phyloP scores from a whole-genome alignment of 2,888 invertebrate species.

The Stegophylla sp. region DNA sequence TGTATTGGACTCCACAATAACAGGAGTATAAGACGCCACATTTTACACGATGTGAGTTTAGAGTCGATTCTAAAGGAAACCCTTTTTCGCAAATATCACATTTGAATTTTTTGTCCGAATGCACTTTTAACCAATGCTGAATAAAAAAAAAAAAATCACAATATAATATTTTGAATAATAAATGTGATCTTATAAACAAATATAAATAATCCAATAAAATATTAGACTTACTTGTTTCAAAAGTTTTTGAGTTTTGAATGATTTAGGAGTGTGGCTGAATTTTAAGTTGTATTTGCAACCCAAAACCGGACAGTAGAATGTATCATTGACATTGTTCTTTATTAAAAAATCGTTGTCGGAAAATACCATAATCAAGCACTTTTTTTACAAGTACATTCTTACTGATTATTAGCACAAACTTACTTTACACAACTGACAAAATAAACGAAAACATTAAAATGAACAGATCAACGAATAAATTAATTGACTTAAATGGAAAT shows the following conservation, averaged over 20 bases:
- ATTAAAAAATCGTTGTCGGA: background rate
- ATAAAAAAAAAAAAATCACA: background rate
- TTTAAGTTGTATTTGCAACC: conserved; percentile 46
- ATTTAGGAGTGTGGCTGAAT: background rate
- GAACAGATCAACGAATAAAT: too few relatives aligned
- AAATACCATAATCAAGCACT: conserved; percentile 6
- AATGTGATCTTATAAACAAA: background rate
- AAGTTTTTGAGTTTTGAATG: conserved; percentile 41
- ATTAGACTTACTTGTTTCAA: conserved; percentile 39
- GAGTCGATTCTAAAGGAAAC: conserved; percentile 56
- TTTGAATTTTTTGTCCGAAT: conserved; percentile 54
- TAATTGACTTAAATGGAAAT: too few relatives aligned
- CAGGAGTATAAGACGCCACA: conserved; percentile 60
- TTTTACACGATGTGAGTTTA: conserved; percentile 52
- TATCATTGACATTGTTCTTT: background rate
- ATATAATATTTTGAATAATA: background rate
- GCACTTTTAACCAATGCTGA: conserved; percentile 60
- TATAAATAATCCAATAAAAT: too few relatives aligned
- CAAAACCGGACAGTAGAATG: conserved; percentile 25
- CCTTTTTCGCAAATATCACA: conserved; percentile 58
- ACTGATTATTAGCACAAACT: too few relatives aligned
- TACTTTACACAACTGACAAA: too few relatives aligned
- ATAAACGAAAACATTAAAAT: too few relatives aligned
- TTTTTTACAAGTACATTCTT: conserved; percentile 12
- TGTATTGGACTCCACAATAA: conserved; percentile 57